A percentile compares a stretch with the other conserved stretches of the same genome.
Conservation (phyloP, 2,888 invertebrate genomes). For the Apamea monoglypha region DNA sequence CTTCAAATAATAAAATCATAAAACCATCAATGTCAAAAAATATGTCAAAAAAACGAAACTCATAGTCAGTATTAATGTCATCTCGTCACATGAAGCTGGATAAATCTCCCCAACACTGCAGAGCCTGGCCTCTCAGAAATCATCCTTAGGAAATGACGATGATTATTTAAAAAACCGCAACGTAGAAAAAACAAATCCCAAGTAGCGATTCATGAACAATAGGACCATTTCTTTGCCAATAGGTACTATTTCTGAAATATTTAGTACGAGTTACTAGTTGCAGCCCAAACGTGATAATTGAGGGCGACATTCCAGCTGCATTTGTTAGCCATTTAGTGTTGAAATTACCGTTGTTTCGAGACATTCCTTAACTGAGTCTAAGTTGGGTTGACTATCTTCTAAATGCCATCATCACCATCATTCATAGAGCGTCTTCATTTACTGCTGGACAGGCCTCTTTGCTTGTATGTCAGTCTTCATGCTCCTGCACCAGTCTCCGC, state of each 20-base stretch:
- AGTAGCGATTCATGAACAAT: too few species aligned
- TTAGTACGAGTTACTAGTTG: conserved; percentile 11
- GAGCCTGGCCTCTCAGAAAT: too few species aligned
- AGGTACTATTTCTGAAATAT: not conserved
- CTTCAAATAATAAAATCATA: too few species aligned
- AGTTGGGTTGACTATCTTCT: not conserved
- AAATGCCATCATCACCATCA: not conserved
- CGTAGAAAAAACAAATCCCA: not conserved
- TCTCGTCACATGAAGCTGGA: too few species aligned
- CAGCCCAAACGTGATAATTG: not conserved
- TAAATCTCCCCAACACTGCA: too few species aligned
- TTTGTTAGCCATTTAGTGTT: conserved; percentile 10
- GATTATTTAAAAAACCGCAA: not conserved
- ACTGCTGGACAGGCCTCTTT: not conserved
- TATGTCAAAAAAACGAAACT: too few species aligned
- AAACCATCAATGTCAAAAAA: too few species aligned
- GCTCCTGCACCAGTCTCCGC: not conserved
- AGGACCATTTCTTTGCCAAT: not conserved
- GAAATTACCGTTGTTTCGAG: not conserved
- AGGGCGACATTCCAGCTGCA: not conserved
- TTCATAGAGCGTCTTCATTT: not conserved
- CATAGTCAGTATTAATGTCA: too few species aligned
- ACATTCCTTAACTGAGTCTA: not conserved
- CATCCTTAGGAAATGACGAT: too few species aligned
- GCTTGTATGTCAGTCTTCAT: not conserved